These are phyloP conservation scores for Triplophysa yarkandensis DNA, from an alignment of 2,797 vertebrate genomes.

Conservation along the genomic window DNA sequence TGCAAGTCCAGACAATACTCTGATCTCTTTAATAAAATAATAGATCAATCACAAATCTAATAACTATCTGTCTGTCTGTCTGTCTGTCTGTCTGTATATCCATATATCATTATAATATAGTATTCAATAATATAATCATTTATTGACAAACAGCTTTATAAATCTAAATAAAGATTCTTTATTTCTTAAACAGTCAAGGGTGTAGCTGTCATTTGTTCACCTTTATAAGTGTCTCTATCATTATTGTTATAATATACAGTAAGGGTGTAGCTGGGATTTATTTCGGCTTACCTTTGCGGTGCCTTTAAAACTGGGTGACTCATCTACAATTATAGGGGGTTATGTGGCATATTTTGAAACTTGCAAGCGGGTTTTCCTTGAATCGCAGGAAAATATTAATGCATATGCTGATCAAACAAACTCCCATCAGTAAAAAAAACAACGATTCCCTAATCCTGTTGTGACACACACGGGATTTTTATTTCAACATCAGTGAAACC, in stretches of 20 bases:
- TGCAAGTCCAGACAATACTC: conserved; percentile 53
- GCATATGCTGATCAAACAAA: not conserved
- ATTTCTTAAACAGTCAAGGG: not conserved
- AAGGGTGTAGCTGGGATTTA: not conserved
- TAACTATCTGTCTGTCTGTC: not conserved
- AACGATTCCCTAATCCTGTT: not conserved
- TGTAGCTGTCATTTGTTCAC: not conserved
- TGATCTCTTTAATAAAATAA: conserved; percentile 21
- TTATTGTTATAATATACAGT: not conserved
- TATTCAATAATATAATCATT: no score
- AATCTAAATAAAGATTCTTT: no score
- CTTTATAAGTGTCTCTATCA: not conserved
- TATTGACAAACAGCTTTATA: no score
- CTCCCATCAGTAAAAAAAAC: not conserved
- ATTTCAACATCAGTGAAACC: not conserved
- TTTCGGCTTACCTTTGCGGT: not conserved
- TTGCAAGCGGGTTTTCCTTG: not conserved
- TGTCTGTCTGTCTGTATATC: not conserved
- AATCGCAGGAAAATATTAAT: not conserved
- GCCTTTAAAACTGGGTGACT: not conserved
- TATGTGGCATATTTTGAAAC: not conserved
- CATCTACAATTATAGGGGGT: not conserved
- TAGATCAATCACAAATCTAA: conserved; percentile 4
- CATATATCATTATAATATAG: no score
- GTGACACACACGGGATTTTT: not conserved